Conservation (phyloP, 2,888 invertebrate species). For the Ormyrus pomaceus region DNA sequence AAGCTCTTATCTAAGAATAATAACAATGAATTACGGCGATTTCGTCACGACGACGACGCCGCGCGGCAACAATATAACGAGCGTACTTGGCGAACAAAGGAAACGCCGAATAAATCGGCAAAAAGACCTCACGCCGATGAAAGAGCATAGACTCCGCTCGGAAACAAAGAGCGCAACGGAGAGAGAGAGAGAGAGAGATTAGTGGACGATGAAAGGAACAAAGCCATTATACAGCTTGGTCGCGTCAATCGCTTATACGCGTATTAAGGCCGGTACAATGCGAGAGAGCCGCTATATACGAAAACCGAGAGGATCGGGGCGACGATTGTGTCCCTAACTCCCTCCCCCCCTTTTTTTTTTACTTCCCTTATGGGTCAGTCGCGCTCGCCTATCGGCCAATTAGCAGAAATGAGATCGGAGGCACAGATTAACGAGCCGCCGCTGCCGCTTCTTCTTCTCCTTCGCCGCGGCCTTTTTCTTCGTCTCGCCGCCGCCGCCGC, state of each 20-base stretch:
- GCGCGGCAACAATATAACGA: constrained; percentile 11
- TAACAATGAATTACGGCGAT: constrained; percentile 27
- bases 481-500: constrained; percentile 58
- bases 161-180: too few species aligned
- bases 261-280: constrained; percentile 1
- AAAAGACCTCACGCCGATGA: too few species aligned
- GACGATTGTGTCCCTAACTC: not conserved
- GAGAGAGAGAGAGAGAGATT: too few species aligned
- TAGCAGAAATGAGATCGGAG: constrained; percentile 72
- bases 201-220: constrained; percentile 30
- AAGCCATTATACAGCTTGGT: constrained; percentile 40
- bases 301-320: constrained; percentile 20
- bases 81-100: constrained; percentile 30
- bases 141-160: too few species aligned
- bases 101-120: constrained; percentile 34
- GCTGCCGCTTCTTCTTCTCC: constrained; percentile 32
- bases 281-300: not conserved
- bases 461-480: constrained; percentile 32
- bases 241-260: constrained; percentile 37
- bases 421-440: constrained; percentile 67
- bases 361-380: constrained; percentile 52
- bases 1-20: constrained; percentile 33
- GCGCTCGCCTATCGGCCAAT: constrained; percentile 68
- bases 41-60: constrained; percentile 4
- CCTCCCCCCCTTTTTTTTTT: constrained; percentile 13